Percentiles rank a stretch among this genome's conserved stretches.
phyloP scores from a whole-genome alignment of 1,140 invertebrate species.

The Metaphire vulgaris region DNA sequence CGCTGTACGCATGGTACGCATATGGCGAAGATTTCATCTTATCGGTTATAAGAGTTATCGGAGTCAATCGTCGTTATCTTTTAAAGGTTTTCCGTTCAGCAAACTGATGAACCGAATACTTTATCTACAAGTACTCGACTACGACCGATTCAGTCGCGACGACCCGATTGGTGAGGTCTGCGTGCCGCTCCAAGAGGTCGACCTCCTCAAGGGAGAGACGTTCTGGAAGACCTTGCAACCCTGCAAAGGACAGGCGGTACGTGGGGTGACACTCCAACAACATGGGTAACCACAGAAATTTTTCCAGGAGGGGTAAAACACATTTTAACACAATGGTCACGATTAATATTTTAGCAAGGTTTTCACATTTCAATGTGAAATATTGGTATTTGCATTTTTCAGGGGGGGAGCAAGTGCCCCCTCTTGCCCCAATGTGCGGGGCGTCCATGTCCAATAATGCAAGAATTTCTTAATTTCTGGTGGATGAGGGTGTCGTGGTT shows the following conservation, averaged over 20 bases:
- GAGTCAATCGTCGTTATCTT: background rate
- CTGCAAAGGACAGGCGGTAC: background rate
- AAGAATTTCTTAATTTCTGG: no score
- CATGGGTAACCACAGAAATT: no score
- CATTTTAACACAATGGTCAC: no score
- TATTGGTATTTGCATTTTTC: background rate
- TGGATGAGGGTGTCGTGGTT: no score
- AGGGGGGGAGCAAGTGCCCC: background rate
- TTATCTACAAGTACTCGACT: conserved; percentile 90
- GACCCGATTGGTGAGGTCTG: background rate
- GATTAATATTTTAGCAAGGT: background rate
- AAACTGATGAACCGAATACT: conserved; percentile 83
- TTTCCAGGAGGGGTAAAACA: no score
- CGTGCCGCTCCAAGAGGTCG: background rate
- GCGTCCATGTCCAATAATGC: no score
- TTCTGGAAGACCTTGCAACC: background rate
- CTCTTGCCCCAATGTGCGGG: no score
- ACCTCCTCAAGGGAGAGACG: background rate
- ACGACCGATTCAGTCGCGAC: conserved; percentile 58
- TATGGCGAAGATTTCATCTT: background rate
- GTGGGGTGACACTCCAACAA: background rate
- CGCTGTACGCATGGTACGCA: background rate
- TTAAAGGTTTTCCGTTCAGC: conserved; percentile 76
- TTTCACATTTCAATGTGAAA: background rate
- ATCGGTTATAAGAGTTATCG: background rate